Percentiles rank a stretch among this genome's conserved stretches.
Conservation (phyloP, 2,888 invertebrate species). For the Morpho helenor region DNA sequence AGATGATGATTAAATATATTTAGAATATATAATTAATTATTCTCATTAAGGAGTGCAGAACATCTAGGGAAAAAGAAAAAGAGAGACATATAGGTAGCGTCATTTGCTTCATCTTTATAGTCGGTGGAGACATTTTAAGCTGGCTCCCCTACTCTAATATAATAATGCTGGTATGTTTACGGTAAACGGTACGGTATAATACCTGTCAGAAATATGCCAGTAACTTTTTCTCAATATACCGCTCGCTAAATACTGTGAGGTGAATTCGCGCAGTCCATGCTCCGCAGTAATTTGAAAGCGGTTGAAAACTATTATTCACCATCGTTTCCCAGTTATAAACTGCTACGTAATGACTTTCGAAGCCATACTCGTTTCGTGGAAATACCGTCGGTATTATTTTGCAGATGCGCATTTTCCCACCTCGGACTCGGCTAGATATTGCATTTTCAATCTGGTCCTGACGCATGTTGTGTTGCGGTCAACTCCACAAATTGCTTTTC, state of each 20-base stretch:
- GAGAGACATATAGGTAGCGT: no score
- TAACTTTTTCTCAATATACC: no score
- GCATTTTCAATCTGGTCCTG: slow-evolving; percentile 64
- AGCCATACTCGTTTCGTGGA: slow-evolving; percentile 12
- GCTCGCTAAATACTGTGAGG: neutral
- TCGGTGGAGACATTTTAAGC: no score
- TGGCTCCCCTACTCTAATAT: no score
- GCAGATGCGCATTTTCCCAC: slow-evolving; percentile 14
- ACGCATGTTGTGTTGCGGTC: slow-evolving; percentile 69
- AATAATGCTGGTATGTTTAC: no score
- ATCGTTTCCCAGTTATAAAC: slow-evolving; percentile 11
- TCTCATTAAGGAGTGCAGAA: no score
- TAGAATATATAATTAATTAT: neutral
- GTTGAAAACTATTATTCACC: slow-evolving; percentile 11
- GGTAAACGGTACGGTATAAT: no score
- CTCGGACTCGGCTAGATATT: slow-evolving; percentile 41
- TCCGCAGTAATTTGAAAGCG: slow-evolving; percentile 3
- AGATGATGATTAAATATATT: slow-evolving; percentile 6
- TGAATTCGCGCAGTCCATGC: neutral
- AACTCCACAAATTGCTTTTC: slow-evolving; percentile 74
- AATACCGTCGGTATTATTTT: slow-evolving; percentile 10
- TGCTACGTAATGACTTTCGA: slow-evolving; percentile 13
- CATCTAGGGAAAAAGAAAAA: no score
- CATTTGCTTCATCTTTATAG: no score
- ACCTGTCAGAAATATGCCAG: no score